Evolutionary conservation across 2,888 invertebrate species (phyloP).

Genomic region (Oscheius sp.): DNA sequence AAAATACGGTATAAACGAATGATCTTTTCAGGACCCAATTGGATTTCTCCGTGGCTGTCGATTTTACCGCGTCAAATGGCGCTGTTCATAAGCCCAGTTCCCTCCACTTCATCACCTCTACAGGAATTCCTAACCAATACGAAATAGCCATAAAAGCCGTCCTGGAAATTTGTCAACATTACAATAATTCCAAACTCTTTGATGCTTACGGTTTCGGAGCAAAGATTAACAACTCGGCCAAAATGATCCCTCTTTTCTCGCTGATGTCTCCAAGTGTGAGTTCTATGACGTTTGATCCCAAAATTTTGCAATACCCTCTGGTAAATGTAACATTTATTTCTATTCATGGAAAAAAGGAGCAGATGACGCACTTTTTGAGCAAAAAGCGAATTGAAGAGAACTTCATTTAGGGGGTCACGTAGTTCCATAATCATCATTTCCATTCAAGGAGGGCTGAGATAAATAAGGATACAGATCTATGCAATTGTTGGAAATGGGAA

Average conservation of each 20-base stretch:
- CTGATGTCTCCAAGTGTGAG: constrained; percentile 71
- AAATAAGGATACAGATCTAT: no score
- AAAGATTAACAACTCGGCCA: constrained; percentile 75
- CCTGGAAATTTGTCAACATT: constrained; percentile 67
- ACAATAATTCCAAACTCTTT: constrained; percentile 75
- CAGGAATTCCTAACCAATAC: constrained; percentile 76
- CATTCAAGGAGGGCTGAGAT: no score
- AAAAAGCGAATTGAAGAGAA: no score
- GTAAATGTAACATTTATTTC: no score
- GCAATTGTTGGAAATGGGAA: no score
- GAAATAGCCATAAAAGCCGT: constrained; percentile 73
- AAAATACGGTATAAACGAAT: no score
- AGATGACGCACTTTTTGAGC: no score
- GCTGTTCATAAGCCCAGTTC: constrained; percentile 62
- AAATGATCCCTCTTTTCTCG: constrained; percentile 77
- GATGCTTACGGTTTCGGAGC: constrained; percentile 78
- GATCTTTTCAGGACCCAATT: constrained; percentile 74
- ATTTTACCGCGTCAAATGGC: constrained; percentile 77
- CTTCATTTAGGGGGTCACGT: no score
- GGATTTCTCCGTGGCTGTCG: constrained; percentile 76
- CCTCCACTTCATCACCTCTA: constrained; percentile 74
- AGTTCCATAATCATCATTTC: no score
- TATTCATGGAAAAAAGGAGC: no score
- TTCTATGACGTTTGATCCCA: neutral
- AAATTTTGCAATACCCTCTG: no score